Percentiles rank a stretch among this genome's conserved stretches.
phyloP scores from a whole-genome alignment of 2,888 invertebrate genomes.

The Drosophila tanythrix region DNA sequence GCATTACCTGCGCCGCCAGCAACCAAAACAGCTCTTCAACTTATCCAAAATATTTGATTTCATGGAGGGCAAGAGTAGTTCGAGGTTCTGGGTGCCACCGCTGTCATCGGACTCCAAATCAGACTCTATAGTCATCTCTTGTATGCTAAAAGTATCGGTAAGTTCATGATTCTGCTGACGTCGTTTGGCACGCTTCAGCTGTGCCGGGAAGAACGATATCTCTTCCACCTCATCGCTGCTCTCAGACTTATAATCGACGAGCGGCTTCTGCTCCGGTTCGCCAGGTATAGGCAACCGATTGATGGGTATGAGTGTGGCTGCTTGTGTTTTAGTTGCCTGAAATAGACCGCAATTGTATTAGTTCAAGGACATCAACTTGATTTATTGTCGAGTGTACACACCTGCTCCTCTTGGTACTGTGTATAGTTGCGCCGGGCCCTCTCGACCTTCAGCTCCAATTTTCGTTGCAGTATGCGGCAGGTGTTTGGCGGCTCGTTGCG shows the following conservation, averaged over 20 bases:
- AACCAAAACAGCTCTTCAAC: constrained; percentile 76
- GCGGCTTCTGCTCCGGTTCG: constrained; percentile 82
- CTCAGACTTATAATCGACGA: constrained; percentile 85
- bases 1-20: constrained; percentile 74
- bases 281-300: constrained; percentile 84
- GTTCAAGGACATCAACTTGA: constrained; percentile 5
- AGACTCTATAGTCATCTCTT: constrained; percentile 85
- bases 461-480: constrained; percentile 84
- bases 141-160: constrained; percentile 85
- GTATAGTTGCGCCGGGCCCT: constrained; percentile 84
- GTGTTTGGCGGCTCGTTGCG: constrained; percentile 81
- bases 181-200: constrained; percentile 72
- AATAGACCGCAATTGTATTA: constrained; percentile 11
- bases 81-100: constrained; percentile 83
- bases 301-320: constrained; percentile 84
- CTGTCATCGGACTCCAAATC: constrained; percentile 84
- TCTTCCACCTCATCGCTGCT: constrained; percentile 84
- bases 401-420: constrained; percentile 83
- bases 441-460: constrained; percentile 85
- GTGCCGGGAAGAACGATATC: constrained; percentile 84
- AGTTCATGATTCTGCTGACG: constrained; percentile 81
- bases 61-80: constrained; percentile 82
- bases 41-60: constrained; percentile 80
- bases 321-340: constrained; percentile 83
- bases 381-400: constrained; percentile 20